Evolutionary conservation across 1,140 invertebrate genomes (phyloP).

Genomic region (Conus ventricosus): DNA sequence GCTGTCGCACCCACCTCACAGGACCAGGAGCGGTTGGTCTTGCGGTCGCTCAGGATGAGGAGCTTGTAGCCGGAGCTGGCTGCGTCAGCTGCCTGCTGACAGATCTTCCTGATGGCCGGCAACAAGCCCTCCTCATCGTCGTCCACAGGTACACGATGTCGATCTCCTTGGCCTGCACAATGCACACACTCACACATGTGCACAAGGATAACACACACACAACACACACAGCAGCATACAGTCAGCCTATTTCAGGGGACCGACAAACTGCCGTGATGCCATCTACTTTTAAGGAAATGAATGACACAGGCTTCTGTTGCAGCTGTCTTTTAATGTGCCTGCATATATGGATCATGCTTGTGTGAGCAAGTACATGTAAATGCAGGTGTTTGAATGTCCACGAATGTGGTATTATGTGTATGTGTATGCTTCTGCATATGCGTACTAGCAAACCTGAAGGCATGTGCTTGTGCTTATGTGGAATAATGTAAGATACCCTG

Average conservation of each 20-base stretch:
- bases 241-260: neutral
- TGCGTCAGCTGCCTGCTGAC: conserved; percentile 87
- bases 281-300: too few relatives aligned
- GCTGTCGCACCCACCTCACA: conserved; percentile 66
- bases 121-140: conserved; percentile 85
- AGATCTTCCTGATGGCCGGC: conserved; percentile 86
- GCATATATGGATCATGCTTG: too few relatives aligned
- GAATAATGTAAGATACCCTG: too few relatives aligned
- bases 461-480: too few relatives aligned
- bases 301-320: too few relatives aligned
- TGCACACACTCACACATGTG: conserved; percentile 12
- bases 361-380: too few relatives aligned
- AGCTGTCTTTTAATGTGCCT: too few relatives aligned
- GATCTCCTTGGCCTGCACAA: conserved; percentile 84
- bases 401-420: too few relatives aligned
- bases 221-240: neutral
- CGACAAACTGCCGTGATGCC: too few relatives aligned
- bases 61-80: conserved; percentile 89
- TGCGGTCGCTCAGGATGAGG: conserved; percentile 91
- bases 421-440: too few relatives aligned
- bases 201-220: neutral
- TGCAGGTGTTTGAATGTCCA: too few relatives aligned
- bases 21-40: conserved; percentile 80
- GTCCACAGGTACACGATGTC: conserved; percentile 89
- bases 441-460: too few relatives aligned